A percentile compares a stretch with the other conserved stretches of the same genome.
phyloP scores from a whole-genome alignment of 2,113 vertebrate genomes.

The Passerina amoena region DNA sequence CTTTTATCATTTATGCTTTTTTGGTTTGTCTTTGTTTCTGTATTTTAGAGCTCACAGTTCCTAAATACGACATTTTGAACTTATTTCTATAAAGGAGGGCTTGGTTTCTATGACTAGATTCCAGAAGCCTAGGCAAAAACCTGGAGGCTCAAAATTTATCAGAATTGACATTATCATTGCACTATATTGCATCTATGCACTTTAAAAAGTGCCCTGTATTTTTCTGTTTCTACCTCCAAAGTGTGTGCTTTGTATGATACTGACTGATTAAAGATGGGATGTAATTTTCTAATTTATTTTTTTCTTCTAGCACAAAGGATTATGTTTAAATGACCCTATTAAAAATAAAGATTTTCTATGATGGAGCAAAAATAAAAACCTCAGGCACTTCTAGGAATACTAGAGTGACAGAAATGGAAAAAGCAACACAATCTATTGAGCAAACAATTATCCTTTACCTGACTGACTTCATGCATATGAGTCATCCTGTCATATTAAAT shows the following conservation, averaged over 20 bases:
- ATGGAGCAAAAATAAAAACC: background rate
- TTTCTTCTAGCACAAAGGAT: background rate
- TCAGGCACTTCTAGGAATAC: background rate
- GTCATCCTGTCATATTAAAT: background rate
- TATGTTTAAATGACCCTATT: background rate
- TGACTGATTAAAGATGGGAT: background rate
- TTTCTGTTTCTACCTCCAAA: background rate
- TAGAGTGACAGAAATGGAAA: background rate
- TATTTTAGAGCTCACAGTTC: background rate
- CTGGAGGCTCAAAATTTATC: background rate
- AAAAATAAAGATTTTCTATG: background rate
- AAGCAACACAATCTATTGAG: background rate
- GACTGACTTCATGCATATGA: background rate
- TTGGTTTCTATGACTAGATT: background rate
- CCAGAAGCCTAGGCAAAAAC: background rate
- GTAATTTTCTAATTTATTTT: background rate
- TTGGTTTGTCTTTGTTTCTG: fast-evolving
- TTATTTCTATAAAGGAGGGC: background rate
- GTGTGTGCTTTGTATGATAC: background rate
- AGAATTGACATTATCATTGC: background rate
- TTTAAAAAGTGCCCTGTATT: background rate
- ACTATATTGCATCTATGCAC: background rate
- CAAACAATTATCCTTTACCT: background rate
- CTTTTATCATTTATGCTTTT: background rate
- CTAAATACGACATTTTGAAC: background rate